Base-by-base conservation (phyloP, 2,113 vertebrate species). In the Oreotrochilus melanogaster region DNA sequence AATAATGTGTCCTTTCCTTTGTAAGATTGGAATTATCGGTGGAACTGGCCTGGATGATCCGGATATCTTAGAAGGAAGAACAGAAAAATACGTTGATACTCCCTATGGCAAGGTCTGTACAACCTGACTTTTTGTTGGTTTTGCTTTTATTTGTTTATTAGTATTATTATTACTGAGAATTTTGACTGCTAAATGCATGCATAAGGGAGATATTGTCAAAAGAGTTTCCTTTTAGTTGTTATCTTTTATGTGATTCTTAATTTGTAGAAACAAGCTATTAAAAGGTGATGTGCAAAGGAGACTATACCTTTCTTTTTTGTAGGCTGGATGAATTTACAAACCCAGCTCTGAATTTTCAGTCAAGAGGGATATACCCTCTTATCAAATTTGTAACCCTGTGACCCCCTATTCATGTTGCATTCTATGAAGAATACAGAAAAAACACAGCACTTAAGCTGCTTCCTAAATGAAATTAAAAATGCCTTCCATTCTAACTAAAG, bases 41-140 rank as follows among this genome's bases (percentile, higher is more conserved):
- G 99, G 99, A 80, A 99, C 99, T 50, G 99, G 99, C 50, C 97
- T 99, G 76, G 98, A 99, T 96, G 99, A 99, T 96, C 99, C 99
- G 1, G 99, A 99, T 93, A 99, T 99, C 91, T 96, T 99, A 93
- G 99, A 99, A 97, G 99, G 98, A 97, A 98, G 99, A 96, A 98
- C 97, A 14, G 99, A 99, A 97, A 99, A 98, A 73, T 99, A 98
- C 48, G 98, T 99, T 35, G 99, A 99, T 88, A 99, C 99, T 8
- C 99, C 99, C 1, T 99, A 98, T 92, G 99, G 99, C 97, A 99
- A 99, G 98, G 99, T 99, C 51, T 88, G 96, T 96, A 93, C 85
- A 83, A 87, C 23, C 2, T 57, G 37, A 22, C 22, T 35, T 39
- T 64, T 78, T 89, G 7, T 3, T 47, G 21, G 6, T 92, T 86